Percentiles rank a stretch among this genome's conserved stretches.
Evolutionary conservation across 92 coral and sea anemone species (phyloP).

Genomic region (Epizoanthus ramosus): DNA sequence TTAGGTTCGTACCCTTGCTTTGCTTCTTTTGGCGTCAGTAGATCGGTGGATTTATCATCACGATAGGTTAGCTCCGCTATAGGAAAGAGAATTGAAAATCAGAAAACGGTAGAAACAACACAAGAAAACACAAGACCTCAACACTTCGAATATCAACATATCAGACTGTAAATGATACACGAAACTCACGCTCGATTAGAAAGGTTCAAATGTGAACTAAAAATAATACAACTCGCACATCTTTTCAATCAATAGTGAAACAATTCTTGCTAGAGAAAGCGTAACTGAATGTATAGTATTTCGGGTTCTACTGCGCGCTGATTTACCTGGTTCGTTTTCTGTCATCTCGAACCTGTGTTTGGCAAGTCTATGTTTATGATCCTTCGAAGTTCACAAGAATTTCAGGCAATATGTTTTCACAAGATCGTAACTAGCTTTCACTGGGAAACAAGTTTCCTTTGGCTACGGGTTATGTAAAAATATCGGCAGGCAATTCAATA

Average conservation of each 20-base stretch:
- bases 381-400: background rate
- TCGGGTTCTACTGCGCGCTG: too few species aligned
- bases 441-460: background rate
- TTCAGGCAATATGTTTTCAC: background rate
- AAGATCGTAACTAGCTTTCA: background rate
- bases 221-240: too few species aligned
- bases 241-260: too few species aligned
- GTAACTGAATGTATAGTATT: too few species aligned
- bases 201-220: background rate
- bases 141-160: background rate
- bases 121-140: background rate
- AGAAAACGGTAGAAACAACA: constrained; percentile 1
- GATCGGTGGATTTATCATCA: constrained; percentile 83
- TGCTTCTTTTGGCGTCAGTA: constrained; percentile 62
- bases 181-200: background rate
- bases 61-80: constrained; percentile 56
- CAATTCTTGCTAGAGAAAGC: too few species aligned
- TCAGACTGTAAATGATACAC: background rate
- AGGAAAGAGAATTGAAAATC: background rate
- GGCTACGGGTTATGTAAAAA: too few species aligned
- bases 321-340: constrained; percentile 8
- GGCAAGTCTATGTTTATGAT: background rate
- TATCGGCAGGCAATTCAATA: too few species aligned
- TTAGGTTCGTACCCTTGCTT: constrained; percentile 53
- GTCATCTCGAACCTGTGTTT: background rate